Percentiles rank a stretch among this genome's conserved stretches.
These are phyloP conservation scores for Siderastrea radians DNA, from an alignment of 92 coral and sea anemone genomes.

Conservation along the genomic window DNA sequence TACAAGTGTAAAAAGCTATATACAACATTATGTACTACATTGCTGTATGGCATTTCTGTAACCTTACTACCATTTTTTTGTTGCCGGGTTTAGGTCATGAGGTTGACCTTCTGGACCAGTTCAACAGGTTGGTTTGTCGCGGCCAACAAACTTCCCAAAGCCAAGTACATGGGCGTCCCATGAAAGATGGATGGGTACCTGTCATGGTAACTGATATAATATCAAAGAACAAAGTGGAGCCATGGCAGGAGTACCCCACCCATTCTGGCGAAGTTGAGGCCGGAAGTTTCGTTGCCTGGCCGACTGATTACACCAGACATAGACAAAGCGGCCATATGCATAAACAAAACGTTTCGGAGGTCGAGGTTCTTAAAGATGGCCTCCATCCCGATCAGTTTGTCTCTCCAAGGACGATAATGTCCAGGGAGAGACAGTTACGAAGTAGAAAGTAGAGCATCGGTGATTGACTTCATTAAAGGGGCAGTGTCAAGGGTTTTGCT, in stretches of 20 bases:
- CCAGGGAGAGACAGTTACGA: conserved; percentile 3
- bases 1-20: no score
- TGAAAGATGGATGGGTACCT: conserved; percentile 49
- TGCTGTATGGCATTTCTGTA: no score
- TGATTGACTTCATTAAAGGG: no score
- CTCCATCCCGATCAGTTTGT: background rate
- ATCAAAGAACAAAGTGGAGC: conserved; percentile 12
- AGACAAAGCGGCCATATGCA: background rate
- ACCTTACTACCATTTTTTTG: no score
- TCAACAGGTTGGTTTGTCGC: conserved; percentile 1
- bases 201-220: conserved; percentile 23
- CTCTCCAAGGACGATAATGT: conserved; percentile 13
- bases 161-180: conserved; percentile 38
- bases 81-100: background rate
- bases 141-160: background rate
- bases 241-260: conserved; percentile 54
- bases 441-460: background rate
- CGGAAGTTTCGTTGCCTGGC: conserved; percentile 62
- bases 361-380: conserved; percentile 3
- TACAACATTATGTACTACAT: no score
- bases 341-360: background rate
- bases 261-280: conserved; percentile 58
- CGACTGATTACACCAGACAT: background rate
- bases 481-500: no score
- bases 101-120: background rate